Conservation (phyloP, 1,140 invertebrate genomes). For the Nephotettix cincticeps region DNA sequence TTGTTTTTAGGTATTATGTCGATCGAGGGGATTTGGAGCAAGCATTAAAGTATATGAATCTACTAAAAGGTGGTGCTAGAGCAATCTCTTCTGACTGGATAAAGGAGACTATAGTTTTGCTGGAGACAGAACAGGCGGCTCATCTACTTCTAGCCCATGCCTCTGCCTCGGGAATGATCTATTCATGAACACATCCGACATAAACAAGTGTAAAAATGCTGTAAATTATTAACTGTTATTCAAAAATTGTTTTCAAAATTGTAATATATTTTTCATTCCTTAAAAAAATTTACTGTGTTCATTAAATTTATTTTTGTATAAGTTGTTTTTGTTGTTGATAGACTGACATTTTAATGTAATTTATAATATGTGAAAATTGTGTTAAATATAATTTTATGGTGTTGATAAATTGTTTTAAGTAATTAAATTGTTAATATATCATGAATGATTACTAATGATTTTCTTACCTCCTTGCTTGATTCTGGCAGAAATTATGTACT, state of each 20-base stretch:
- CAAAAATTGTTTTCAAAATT: neutral
- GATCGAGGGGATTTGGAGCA: conserved; percentile 81
- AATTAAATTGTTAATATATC: no score
- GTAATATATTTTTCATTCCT: conserved; percentile 12
- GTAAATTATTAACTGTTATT: neutral
- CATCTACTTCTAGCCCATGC: conserved; percentile 84
- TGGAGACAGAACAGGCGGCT: conserved; percentile 88
- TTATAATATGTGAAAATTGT: neutral
- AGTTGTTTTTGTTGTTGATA: neutral
- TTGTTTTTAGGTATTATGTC: conserved; percentile 70
- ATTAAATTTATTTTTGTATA: conserved; percentile 15
- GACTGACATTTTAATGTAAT: neutral
- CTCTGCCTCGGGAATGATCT: conserved; percentile 58
- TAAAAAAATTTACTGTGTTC: neutral
- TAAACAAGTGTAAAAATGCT: neutral
- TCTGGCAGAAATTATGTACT: no score
- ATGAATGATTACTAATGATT: no score
- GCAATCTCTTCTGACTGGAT: conserved; percentile 85
- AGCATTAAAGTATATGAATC: conserved; percentile 86
- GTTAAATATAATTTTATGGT: neutral
- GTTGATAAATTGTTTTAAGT: no score
- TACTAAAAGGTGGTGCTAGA: conserved; percentile 80
- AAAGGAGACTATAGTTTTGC: conserved; percentile 73
- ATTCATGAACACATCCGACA: conserved; percentile 7
- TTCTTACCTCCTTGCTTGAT: no score